Conservation (phyloP, 2,797 vertebrate species). For the Danio albolineatus region DNA sequence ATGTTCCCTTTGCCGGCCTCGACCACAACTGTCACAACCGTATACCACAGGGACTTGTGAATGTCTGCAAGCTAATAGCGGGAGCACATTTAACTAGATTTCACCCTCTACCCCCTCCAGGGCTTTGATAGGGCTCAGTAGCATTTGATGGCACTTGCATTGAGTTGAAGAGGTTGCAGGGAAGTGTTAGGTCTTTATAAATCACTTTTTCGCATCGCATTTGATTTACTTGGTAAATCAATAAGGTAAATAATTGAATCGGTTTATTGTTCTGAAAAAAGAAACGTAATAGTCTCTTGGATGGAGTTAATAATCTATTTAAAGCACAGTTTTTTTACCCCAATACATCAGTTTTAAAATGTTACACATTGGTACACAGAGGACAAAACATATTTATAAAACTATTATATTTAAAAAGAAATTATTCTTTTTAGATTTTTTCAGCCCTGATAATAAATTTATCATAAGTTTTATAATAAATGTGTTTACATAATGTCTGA, state of each 20-base stretch:
- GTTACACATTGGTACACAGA: too few species aligned
- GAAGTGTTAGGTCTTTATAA: slow-evolving; percentile 17
- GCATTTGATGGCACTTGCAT: slow-evolving; percentile 37
- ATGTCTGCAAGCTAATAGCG: slow-evolving; percentile 44
- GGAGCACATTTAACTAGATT: slow-evolving; percentile 43
- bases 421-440: too few species aligned
- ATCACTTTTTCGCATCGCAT: slow-evolving; percentile 20
- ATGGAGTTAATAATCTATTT: not conserved
- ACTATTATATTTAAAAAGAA: too few species aligned
- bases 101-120: slow-evolving; percentile 33
- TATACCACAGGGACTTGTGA: slow-evolving; percentile 44
- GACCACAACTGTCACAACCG: slow-evolving; percentile 46
- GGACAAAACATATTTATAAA: too few species aligned
- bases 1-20: slow-evolving; percentile 8
- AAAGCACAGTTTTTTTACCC: too few species aligned
- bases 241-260: slow-evolving; percentile 16
- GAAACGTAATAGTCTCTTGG: not conserved
- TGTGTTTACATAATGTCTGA: too few species aligned
- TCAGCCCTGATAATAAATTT: too few species aligned
- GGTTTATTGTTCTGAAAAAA: slow-evolving; percentile 1
- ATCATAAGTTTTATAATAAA: too few species aligned
- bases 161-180: slow-evolving; percentile 18
- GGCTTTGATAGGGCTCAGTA: slow-evolving; percentile 43
- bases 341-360: too few species aligned
- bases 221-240: slow-evolving; percentile 20